Conservation (phyloP, 2,888 invertebrate species). For the Leptopilina drosophilae region DNA sequence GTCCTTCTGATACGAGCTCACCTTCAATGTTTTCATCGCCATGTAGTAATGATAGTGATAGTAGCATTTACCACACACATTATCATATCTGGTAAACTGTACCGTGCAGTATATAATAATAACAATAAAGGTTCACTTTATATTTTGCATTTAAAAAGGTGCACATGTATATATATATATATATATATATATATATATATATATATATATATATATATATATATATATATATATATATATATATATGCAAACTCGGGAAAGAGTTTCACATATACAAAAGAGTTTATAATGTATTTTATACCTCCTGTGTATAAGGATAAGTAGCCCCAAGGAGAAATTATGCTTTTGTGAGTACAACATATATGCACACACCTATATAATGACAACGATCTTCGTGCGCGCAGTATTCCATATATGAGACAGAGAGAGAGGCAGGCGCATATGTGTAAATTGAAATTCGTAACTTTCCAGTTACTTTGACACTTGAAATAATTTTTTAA, state of each 20-base stretch:
- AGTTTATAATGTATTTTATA: neutral
- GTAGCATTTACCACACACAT: constrained; percentile 1
- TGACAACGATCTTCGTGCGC: neutral
- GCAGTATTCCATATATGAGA: neutral
- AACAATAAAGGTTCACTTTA: constrained; percentile 14
- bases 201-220: too few relatives aligned
- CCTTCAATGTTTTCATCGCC: constrained; percentile 20
- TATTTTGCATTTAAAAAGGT: constrained; percentile 20
- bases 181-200: too few relatives aligned
- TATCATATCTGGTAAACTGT: constrained; percentile 22
- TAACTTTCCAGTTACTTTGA: neutral
- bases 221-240: too few relatives aligned
- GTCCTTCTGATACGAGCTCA: constrained; percentile 31
- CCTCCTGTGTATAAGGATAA: neutral
- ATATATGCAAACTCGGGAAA: constrained; percentile 16
- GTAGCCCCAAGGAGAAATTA: constrained; percentile 17
- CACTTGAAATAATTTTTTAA: neutral
- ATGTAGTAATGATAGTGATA: constrained; percentile 21
- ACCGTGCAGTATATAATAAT: neutral
- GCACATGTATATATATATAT: neutral
- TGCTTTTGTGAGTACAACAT: constrained; percentile 8
- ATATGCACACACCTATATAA: neutral
- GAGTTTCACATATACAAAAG: neutral
- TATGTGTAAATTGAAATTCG: constrained; percentile 4
- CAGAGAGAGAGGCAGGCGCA: too few relatives aligned